Percentiles rank a stretch among this genome's conserved stretches.
These are phyloP conservation scores for Drosophila monieri DNA, from an alignment of 2,888 invertebrate species.

Conservation along the genomic window DNA sequence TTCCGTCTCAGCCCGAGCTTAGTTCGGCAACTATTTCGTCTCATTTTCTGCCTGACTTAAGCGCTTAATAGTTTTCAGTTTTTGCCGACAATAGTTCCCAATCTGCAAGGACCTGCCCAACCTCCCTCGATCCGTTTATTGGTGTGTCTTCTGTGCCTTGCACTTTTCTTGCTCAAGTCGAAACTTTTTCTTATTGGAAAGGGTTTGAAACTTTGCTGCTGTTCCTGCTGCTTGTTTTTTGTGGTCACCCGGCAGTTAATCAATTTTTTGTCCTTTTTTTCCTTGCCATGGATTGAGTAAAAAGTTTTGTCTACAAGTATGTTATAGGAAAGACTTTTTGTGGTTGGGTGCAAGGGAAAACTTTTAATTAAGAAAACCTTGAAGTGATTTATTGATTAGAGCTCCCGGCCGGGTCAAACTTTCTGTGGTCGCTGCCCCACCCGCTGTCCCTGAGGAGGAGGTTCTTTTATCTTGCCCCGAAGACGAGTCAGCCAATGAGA, in stretches of 20 bases:
- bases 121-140: neutral
- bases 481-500: conserved; percentile 55
- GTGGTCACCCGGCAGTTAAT: conserved; percentile 72
- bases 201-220: conserved; percentile 56
- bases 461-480: neutral
- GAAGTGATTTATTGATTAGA: conserved; percentile 83
- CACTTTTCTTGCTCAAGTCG: conserved; percentile 66
- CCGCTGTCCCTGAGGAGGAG: neutral
- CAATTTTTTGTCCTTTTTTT: conserved; percentile 64
- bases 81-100: conserved; percentile 54
- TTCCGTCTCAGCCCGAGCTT: conserved; percentile 16
- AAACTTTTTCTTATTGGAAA: conserved; percentile 59
- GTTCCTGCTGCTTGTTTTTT: conserved; percentile 55
- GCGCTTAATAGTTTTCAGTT: conserved; percentile 81
- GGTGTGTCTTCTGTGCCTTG: conserved; percentile 33
- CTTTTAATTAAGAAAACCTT: conserved; percentile 83
- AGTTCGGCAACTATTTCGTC: conserved; percentile 80
- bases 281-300: conserved; percentile 37
- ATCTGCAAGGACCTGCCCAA: conserved; percentile 11
- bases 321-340: conserved; percentile 46
- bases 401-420: conserved; percentile 47
- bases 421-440: conserved; percentile 28
- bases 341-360: conserved; percentile 72
- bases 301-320: conserved; percentile 66
- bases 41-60: conserved; percentile 83